Evolutionary conservation across 2,888 invertebrate genomes (phyloP), one percentile per base, ranked within the genome.

Genomic region (Pyrgus malvae): DNA sequence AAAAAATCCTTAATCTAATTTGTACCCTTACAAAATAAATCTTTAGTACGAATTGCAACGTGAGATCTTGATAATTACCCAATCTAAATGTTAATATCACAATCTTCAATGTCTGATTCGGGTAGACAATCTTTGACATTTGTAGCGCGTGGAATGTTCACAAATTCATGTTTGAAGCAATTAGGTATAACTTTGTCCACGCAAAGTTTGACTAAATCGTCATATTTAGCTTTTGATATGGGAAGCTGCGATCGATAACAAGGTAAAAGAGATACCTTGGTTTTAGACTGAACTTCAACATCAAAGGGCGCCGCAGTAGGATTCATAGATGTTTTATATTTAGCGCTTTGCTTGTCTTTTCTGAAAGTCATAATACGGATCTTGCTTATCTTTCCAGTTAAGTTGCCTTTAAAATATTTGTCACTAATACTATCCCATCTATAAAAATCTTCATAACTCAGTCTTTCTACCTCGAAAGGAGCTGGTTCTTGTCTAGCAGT

Each of bases 321-420:
- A 11, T 45, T 11, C 45, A 45, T 45, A 3, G 16, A 17, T 63
- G 38, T 38, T 38, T 23, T 64, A 46, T 48, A 51, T 35, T 41
- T 51, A 9, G 33, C 29, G 31, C 12, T 14, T 29, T 50, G n/a
- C 19, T 21, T 21, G 6, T 35, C 3, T 9, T 56, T 49, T 19
- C 44, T 49, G 44, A 57, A 55, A 12, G 57, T 60, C 9, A 45
- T 55, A 3, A 33, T 25, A 1, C 59, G 55, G 4, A 57, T 41
- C n/a, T 57, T 57, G 38, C 65, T 67, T 21, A 66, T 62, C 50
- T 64, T 65, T 35, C 66, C 64, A 2, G 40, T 58, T 33, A 64
- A 33, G 41, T 64, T 66, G 6, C 62, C 61, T 48, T 62, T 62
- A 29, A 55, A 65, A 50, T 68, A 65, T 54, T 66, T 66, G n/a